Evolutionary conservation across 2,888 invertebrate genomes (phyloP).

Genomic region (Apodemia duryi): DNA sequence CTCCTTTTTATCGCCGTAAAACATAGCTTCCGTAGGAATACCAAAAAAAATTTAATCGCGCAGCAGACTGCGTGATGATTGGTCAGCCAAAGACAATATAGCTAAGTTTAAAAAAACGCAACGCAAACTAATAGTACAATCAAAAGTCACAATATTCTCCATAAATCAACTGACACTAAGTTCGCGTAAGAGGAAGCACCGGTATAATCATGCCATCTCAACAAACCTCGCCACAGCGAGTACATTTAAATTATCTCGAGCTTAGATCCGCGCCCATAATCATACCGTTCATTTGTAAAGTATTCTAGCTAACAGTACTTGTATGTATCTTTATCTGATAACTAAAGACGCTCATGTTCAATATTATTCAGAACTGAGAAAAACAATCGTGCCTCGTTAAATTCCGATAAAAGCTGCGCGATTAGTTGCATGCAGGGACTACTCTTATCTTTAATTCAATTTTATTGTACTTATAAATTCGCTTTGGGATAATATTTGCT

Average conservation of each 20-base stretch:
- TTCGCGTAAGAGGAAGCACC: slow-evolving; percentile 49
- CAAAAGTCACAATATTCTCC: slow-evolving; percentile 11
- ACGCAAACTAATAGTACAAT: neutral
- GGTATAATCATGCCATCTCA: slow-evolving; percentile 65
- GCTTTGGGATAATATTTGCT: slow-evolving; percentile 26
- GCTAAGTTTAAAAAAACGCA: neutral
- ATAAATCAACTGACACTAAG: slow-evolving; percentile 52
- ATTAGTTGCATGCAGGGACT: slow-evolving; percentile 51
- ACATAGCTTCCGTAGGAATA: neutral
- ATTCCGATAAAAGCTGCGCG: slow-evolving; percentile 64
- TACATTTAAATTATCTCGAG: slow-evolving; percentile 76
- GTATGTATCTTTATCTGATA: slow-evolving; percentile 76
- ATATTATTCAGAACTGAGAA: slow-evolving; percentile 78
- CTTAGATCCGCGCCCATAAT: slow-evolving; percentile 74
- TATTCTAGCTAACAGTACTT: slow-evolving; percentile 66
- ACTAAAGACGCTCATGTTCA: slow-evolving; percentile 62
- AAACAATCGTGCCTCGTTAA: slow-evolving; percentile 78
- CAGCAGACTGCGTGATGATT: neutral
- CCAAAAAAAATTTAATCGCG: neutral
- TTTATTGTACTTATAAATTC: slow-evolving; percentile 36
- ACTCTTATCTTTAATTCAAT: slow-evolving; percentile 41
- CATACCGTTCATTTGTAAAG: slow-evolving; percentile 76
- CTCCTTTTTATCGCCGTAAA: too few relatives aligned
- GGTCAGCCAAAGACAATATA: neutral
- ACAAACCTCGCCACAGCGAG: slow-evolving; percentile 52